Base-by-base conservation (phyloP, 1,140 invertebrate species). In the Apis dorsata region DNA sequence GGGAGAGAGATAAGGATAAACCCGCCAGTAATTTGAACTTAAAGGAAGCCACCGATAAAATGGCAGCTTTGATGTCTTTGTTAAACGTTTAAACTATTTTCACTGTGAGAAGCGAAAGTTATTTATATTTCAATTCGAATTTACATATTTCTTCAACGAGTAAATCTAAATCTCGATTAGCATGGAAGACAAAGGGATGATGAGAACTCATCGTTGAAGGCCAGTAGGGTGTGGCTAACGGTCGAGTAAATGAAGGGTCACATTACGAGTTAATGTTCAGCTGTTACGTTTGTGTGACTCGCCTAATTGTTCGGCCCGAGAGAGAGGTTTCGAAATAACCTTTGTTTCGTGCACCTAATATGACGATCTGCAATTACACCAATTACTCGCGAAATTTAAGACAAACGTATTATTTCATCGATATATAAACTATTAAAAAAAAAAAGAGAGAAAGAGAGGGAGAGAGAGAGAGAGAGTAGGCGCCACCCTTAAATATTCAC, bases 211-310 rank as follows among this genome's bases (percentile, higher is more conserved):
- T 81, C 83, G 79, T 86, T 83, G 70, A 78, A 84, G 85, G 85
- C 78, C 85, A 80, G 82, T 87, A 89, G 90, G 74, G 91, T 90
- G 91, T 90, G 91, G 90, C 91, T 93, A 93, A 93, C 92, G 92
- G 89, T 88, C 92, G 92, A 93, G 92, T 93, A 93, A 94, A 94
- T 93, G 93, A 94, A 93, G 93, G 93, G 92, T 93, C 91, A 89
- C 93, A 93, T 93, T 94, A 92, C 91, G 91, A 93, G 93, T 93
- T 93, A 94, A 94, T 93, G 93, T 91, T 93, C 93, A 93, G 93
- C 93, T 94, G 93, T 94, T 94, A 94, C 93, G 92, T 82, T 77
- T 69, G 44, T 93, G 93, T 90, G 91, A 94, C 93, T 94, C 92
- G 88, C 88, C 91, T 94, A 94, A 94, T 94, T 93, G 92, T 86